Percentiles rank a stretch among this genome's conserved stretches.
phyloP scores from a whole-genome alignment of 2,113 vertebrate genomes.

The Vanacampus margaritifer region DNA sequence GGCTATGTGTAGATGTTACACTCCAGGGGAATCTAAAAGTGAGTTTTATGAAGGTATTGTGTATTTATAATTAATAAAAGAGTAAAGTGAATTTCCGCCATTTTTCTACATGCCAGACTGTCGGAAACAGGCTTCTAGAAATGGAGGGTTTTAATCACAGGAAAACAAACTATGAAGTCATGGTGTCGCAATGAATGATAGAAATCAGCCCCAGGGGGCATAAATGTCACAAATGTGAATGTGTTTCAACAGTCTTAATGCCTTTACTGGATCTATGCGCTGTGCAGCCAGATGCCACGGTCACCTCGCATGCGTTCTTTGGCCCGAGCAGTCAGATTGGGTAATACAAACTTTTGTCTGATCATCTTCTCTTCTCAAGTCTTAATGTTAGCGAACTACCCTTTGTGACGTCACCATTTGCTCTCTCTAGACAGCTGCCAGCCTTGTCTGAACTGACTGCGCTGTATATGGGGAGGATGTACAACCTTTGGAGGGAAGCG shows the following conservation, averaged over 20 bases:
- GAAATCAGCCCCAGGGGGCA: background rate
- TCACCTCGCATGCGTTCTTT: slow-evolving; percentile 82
- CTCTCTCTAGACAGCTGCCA: slow-evolving; percentile 76
- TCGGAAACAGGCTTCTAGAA: background rate
- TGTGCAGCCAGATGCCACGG: slow-evolving; percentile 81
- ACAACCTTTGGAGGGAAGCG: slow-evolving; percentile 85
- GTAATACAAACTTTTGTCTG: slow-evolving; percentile 66
- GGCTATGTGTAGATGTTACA: background rate
- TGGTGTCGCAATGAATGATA: background rate
- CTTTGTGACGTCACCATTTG: background rate
- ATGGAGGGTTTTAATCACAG: background rate
- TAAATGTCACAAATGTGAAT: slow-evolving; percentile 1
- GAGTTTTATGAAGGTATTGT: background rate
- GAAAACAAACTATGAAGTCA: background rate
- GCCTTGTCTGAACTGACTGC: slow-evolving; percentile 85
- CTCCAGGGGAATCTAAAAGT: background rate
- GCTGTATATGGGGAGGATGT: slow-evolving; percentile 87
- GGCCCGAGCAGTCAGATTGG: slow-evolving; percentile 83
- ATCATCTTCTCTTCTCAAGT: background rate
- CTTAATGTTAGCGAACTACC: background rate
- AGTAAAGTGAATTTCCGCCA: background rate
- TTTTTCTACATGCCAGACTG: background rate
- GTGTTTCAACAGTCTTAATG: slow-evolving; percentile 78
- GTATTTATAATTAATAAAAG: background rate
- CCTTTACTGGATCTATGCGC: slow-evolving; percentile 87